Evolutionary conservation across 2,113 vertebrate genomes (phyloP).

Genomic region (Psilopogon haemacephalus): DNA sequence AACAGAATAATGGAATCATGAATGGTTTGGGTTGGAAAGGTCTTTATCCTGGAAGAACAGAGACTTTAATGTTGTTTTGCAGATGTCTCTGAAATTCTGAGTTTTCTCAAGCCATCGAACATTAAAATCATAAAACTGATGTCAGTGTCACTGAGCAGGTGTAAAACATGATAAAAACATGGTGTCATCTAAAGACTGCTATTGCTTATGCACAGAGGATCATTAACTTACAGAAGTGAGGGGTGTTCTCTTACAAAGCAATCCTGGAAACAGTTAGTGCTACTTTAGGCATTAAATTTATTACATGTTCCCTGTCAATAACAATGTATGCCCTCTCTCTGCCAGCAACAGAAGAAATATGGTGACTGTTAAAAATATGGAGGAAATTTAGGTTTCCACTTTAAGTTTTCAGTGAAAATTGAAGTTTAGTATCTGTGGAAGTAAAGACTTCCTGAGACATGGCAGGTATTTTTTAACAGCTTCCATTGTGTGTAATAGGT

Average conservation of each 20-base stretch:
- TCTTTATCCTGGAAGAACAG: background rate
- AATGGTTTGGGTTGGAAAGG: no score
- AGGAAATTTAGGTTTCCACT: background rate
- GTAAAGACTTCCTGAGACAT: background rate
- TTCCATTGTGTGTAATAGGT: background rate
- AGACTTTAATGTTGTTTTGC: background rate
- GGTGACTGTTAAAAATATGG: background rate
- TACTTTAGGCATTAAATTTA: background rate
- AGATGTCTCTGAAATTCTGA: background rate
- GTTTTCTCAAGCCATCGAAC: background rate
- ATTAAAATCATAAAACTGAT: background rate
- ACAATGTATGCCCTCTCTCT: rapidly evolving
- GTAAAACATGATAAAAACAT: background rate
- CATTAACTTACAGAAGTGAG: background rate
- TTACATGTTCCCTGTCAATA: background rate
- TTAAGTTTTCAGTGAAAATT: background rate
- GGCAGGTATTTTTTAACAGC: background rate
- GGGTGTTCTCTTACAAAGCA: background rate
- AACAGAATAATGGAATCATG: background rate
- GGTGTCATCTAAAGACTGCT: background rate
- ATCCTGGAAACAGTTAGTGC: background rate
- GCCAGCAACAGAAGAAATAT: background rate
- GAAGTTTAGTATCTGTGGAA: background rate
- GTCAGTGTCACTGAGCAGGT: background rate
- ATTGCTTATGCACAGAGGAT: background rate